Base-by-base conservation (phyloP, 2,113 vertebrate species). In the Clarias macrocephalus region DNA sequence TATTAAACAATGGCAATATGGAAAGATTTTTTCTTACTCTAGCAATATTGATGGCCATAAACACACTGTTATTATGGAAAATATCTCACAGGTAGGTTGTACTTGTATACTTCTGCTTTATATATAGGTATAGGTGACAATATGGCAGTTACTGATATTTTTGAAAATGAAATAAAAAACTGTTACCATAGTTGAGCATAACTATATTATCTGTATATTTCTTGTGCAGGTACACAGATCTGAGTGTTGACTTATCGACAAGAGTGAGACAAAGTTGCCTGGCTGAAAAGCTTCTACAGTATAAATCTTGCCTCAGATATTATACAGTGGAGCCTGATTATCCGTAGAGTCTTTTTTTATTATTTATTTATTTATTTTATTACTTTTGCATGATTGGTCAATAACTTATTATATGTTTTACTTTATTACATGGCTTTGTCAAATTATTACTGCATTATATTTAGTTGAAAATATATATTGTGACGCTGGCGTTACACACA, bases 11-110 rank as follows among this genome's bases (percentile, higher is more conserved):
- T 84, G 97, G 98, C 52, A 96, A 96, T 92, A 94, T 99, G 93
- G 97, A 98, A 88, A 94, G 92, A 68, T 98, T 97, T 92, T 99
- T 97, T 93, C 98, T 99, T 92, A 92, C 97, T 15, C 70, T 99
- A 93, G 96, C 96, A 59, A 94, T 92, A 25, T 89, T 97, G 88
- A 97, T 96, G 93, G 87, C 95, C 81, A 87, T 97, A 90, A 99
- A 98, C 59, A 90, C 95, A 16, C 80, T 98, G 82, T 93, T 95
- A 66, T 96, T 96, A 93, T 98, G 97, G 96, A 95, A 86, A 57
- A 90, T 96, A 85, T 97, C 96, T 33, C 92, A 93, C 93, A 98
- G 96, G 98, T 99, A 94, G 3, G 84, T 15, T 68, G 5, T 66
- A 66, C 52, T 28, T 57, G 57, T 57, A 80, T 59, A 33, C 16